These are phyloP conservation scores for Blastobasis lacticolella DNA, from an alignment of 2,888 invertebrate species.

Conservation along the genomic window DNA sequence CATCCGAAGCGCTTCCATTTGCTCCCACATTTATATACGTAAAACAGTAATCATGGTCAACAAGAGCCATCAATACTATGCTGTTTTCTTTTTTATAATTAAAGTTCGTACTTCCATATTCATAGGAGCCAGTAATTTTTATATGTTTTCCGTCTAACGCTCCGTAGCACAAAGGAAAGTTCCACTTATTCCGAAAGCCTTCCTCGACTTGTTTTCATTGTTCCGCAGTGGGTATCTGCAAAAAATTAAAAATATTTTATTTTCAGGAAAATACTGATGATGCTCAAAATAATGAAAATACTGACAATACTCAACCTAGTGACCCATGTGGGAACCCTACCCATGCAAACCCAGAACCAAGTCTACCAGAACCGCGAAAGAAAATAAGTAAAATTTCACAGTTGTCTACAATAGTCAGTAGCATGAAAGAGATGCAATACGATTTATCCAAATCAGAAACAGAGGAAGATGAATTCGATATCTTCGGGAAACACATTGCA, in stretches of 20 bases:
- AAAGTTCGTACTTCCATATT: conserved; percentile 13
- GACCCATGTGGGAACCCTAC: neutral
- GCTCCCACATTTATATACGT: conserved; percentile 11
- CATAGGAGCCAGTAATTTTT: conserved; percentile 11
- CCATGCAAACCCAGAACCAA: neutral
- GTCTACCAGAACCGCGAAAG: no score
- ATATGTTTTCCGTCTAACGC: no score
- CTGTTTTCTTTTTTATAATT: conserved; percentile 19
- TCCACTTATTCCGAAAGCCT: no score
- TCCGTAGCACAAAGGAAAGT: no score
- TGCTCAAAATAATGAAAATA: conserved; percentile 8
- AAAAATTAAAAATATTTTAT: conserved; percentile 9
- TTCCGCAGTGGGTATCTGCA: conserved; percentile 11
- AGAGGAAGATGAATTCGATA: no score
- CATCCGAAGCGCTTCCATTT: conserved; percentile 5
- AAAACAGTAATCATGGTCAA: conserved; percentile 11
- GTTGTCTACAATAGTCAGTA: no score
- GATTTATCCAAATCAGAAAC: no score
- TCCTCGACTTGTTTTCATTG: no score
- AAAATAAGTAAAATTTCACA: no score
- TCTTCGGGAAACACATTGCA: no score
- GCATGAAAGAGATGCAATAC: no score
- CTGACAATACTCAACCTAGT: conserved; percentile 3
- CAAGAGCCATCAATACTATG: conserved; percentile 16
- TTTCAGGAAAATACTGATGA: conserved; percentile 9